phyloP scores from a whole-genome alignment of 1,140 invertebrate genomes.

The Brachionus rubens region DNA sequence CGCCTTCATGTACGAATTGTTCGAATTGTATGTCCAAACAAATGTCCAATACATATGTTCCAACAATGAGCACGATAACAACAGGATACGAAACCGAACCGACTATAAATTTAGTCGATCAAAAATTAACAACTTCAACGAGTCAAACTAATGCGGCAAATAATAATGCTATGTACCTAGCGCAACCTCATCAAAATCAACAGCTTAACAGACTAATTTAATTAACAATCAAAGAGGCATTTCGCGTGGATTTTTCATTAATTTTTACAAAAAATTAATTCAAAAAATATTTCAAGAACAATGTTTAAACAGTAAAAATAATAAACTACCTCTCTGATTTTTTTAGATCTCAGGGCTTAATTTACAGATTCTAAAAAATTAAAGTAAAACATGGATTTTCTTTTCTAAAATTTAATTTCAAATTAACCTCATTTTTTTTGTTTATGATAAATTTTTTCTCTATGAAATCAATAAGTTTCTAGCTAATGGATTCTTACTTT shows the following conservation, averaged over 20 bases:
- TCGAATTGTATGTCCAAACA: constrained; percentile 35
- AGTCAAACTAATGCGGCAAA: neutral
- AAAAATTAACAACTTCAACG: neutral
- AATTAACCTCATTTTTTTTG: neutral
- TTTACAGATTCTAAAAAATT: no score
- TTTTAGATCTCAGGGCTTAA: constrained; percentile 22
- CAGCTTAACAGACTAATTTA: neutral
- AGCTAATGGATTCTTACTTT: no score
- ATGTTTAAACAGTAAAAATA: neutral
- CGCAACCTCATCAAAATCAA: neutral
- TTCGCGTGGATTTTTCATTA: constrained; percentile 15
- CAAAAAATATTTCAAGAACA: neutral
- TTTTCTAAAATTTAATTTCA: neutral
- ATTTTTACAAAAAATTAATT: constrained; percentile 35
- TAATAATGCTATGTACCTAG: neutral
- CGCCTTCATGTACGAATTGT: neutral
- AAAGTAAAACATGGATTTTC: neutral
- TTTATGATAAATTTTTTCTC: no score
- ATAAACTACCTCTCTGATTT: constrained; percentile 4
- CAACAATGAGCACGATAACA: neutral
- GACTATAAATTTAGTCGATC: constrained; percentile 6
- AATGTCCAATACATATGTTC: neutral
- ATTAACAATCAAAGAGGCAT: neutral
- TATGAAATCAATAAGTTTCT: no score
- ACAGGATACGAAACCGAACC: neutral